phyloP scores from a whole-genome alignment of 2,113 vertebrate species.

The Phodopus roborovskii region DNA sequence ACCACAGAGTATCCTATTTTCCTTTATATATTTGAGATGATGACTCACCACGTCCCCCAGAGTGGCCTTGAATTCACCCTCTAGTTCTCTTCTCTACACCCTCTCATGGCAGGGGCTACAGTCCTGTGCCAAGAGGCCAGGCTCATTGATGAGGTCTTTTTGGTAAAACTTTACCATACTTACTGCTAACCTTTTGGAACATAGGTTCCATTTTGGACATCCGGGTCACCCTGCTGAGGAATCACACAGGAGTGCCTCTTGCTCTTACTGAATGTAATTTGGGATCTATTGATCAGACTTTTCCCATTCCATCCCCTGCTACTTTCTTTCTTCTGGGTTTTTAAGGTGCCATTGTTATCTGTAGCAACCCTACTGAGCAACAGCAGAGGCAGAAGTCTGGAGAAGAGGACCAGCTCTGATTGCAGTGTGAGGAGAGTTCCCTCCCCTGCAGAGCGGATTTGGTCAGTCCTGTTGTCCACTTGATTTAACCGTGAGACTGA shows the following conservation, averaged over 20 bases:
- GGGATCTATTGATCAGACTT: neutral
- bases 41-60: neutral
- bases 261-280: neutral
- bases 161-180: no score
- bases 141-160: no score
- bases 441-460: neutral
- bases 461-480: neutral
- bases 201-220: neutral
- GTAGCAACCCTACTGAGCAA: neutral
- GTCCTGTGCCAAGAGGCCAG: neutral
- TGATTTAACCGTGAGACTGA: neutral
- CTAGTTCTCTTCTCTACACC: neutral
- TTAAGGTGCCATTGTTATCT: neutral
- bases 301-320: neutral
- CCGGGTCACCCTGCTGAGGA: neutral
- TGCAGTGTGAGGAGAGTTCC: neutral
- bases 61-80: neutral
- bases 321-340: neutral
- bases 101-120: neutral
- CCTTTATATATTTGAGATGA: neutral
- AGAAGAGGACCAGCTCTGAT: neutral
- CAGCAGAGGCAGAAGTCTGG: no score
- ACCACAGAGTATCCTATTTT: neutral
- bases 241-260: neutral
- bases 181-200: neutral